These are phyloP conservation scores for Oncorhynchus gorbuscha DNA, from an alignment of 2,113 vertebrate genomes.

Conservation along the genomic window DNA sequence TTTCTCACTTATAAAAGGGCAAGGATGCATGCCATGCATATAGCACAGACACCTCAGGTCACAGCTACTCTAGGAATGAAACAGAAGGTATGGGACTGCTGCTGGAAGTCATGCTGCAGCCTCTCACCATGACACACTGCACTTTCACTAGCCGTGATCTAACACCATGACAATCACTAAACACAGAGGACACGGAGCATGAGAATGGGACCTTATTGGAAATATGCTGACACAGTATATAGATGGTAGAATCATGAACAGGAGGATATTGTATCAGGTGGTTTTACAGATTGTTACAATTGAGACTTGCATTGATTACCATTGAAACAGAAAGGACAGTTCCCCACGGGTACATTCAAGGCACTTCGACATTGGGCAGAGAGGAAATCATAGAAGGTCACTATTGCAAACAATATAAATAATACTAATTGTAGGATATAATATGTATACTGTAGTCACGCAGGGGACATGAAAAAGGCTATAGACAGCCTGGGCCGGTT, in stretches of 20 bases:
- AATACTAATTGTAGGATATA: slow-evolving; percentile 1
- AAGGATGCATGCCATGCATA: slow-evolving; percentile 13
- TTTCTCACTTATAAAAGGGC: neutral
- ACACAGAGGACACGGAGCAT: neutral
- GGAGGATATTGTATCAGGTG: neutral
- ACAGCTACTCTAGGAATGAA: neutral
- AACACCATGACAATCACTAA: too few relatives aligned
- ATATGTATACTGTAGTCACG: neutral
- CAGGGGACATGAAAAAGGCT: neutral
- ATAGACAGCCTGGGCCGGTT: neutral
- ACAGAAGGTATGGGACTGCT: neutral
- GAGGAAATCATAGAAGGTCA: slow-evolving; percentile 5
- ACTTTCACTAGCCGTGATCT: too few relatives aligned
- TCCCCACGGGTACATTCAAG: slow-evolving; percentile 47
- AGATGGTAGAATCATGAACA: too few relatives aligned
- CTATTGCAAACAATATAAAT: slow-evolving; percentile 16
- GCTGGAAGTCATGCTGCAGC: slow-evolving; percentile 1
- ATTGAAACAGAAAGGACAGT: slow-evolving; percentile 14
- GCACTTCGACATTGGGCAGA: slow-evolving; percentile 66
- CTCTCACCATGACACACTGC: slow-evolving; percentile 10
- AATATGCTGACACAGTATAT: too few relatives aligned
- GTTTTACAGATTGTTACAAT: slow-evolving; percentile 10
- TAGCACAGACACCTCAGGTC: slow-evolving; percentile 8
- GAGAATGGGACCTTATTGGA: too few relatives aligned
- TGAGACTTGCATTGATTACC: slow-evolving; percentile 7